phyloP scores from a whole-genome alignment of 2,888 invertebrate genomes.

The Lagria hirta region DNA sequence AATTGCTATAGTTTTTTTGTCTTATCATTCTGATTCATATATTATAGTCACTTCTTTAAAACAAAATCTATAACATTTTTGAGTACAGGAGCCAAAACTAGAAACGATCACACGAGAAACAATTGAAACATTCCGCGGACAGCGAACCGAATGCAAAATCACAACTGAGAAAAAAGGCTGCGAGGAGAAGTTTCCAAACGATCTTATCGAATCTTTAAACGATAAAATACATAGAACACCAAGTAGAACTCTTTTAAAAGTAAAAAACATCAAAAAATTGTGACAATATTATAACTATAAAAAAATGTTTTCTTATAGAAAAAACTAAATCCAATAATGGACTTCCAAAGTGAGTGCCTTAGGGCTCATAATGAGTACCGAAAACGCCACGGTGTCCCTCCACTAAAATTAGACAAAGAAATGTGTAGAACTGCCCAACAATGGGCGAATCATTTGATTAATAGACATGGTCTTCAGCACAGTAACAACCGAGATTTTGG shows the following conservation, averaged over 20 bases:
- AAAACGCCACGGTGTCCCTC: constrained; percentile 59
- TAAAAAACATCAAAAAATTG: no score
- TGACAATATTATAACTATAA: no score
- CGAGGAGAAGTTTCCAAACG: constrained; percentile 49
- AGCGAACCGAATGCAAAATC: constrained; percentile 64
- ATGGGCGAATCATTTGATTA: constrained; percentile 59
- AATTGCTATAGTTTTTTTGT: no score
- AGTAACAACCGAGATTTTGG: constrained; percentile 60
- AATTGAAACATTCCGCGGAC: constrained; percentile 65
- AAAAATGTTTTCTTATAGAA: constrained; percentile 40
- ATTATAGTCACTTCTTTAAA: no score
- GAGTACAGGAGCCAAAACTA: constrained; percentile 63
- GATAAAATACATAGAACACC: constrained; percentile 30
- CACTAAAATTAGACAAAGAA: constrained; percentile 59
- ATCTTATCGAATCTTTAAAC: constrained; percentile 44
- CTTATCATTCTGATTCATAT: no score
- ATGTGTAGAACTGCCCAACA: constrained; percentile 57
- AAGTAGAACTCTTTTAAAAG: constrained; percentile 12
- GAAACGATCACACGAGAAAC: constrained; percentile 68
- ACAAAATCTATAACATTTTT: background rate
- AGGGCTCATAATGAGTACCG: constrained; percentile 63
- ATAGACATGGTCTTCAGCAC: constrained; percentile 58
- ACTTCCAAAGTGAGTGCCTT: constrained; percentile 56
- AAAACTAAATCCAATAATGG: constrained; percentile 40
- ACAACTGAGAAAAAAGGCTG: constrained; percentile 64